These are phyloP conservation scores for Leptopilina syphax DNA, from an alignment of 2,888 invertebrate species.

Conservation along the genomic window DNA sequence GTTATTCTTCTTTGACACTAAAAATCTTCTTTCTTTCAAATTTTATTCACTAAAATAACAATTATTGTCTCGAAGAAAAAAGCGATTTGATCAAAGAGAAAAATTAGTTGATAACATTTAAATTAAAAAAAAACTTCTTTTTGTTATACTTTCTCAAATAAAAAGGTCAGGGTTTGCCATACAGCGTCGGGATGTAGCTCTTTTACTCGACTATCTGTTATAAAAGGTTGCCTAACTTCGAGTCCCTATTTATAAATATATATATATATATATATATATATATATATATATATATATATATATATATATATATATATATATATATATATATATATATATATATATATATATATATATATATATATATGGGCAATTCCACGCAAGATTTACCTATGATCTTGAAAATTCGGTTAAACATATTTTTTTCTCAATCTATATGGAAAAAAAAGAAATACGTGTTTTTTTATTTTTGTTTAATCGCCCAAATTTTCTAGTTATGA, in stretches of 20 bases:
- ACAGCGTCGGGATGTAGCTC: constrained; percentile 34
- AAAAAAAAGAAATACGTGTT: too few relatives aligned
- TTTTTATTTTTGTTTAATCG: too few relatives aligned
- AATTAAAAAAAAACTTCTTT: background rate
- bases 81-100: constrained; percentile 10
- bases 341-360: background rate
- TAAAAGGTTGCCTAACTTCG: constrained; percentile 1
- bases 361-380: too few relatives aligned
- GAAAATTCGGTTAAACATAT: too few relatives aligned
- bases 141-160: background rate
- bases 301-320: background rate
- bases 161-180: constrained; percentile 31
- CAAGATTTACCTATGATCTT: too few relatives aligned
- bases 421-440: too few relatives aligned
- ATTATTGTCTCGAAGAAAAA: constrained; percentile 3
- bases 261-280: too few relatives aligned
- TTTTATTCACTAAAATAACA: background rate
- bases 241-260: constrained; percentile 6
- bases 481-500: too few relatives aligned
- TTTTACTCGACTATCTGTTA: constrained; percentile 20
- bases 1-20: constrained; percentile 16
- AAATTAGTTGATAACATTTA: background rate
- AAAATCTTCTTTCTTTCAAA: constrained; percentile 2
- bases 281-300: background rate
- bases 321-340: background rate